Evolutionary conservation across 1,140 invertebrate genomes (phyloP).

Genomic region (Metaphire vulgaris): DNA sequence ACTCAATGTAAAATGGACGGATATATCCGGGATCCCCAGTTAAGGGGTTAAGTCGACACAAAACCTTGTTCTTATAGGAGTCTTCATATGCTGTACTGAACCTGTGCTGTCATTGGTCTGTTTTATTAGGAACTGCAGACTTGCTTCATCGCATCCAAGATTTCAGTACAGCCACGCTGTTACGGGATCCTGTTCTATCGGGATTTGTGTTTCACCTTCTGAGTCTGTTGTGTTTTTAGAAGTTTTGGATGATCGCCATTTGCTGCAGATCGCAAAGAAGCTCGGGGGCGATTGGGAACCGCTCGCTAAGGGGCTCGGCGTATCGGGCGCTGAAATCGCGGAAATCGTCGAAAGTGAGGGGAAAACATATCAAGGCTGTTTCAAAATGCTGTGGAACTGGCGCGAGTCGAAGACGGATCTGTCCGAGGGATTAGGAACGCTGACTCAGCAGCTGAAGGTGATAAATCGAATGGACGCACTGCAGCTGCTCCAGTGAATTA

Average conservation of each 20-base stretch:
- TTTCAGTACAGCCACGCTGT: too few relatives aligned
- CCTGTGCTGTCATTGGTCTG: too few relatives aligned
- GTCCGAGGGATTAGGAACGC: neutral
- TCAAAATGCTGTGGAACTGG: conserved; percentile 28
- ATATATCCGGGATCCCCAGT: too few relatives aligned
- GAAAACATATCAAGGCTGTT: conserved; percentile 21
- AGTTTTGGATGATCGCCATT: conserved; percentile 18
- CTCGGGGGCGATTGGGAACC: conserved; percentile 14
- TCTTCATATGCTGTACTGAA: too few relatives aligned
- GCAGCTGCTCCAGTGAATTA: neutral
- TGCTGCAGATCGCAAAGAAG: conserved; percentile 18
- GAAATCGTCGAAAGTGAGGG: conserved; percentile 14
- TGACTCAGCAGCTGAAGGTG: neutral
- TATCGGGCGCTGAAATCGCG: conserved; percentile 20
- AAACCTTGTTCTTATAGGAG: too few relatives aligned
- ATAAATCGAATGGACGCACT: neutral
- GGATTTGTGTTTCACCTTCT: neutral
- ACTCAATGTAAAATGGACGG: too few relatives aligned
- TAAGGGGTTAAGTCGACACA: too few relatives aligned
- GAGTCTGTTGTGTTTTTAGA: conserved; percentile 13
- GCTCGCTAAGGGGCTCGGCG: conserved; percentile 15
- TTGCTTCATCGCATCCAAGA: too few relatives aligned
- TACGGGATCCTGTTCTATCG: neutral
- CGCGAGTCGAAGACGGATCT: conserved; percentile 16
- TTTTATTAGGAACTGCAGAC: neutral